Evolutionary conservation across 2,797 vertebrate genomes (phyloP).

Genomic region (Siniperca undulata): DNA sequence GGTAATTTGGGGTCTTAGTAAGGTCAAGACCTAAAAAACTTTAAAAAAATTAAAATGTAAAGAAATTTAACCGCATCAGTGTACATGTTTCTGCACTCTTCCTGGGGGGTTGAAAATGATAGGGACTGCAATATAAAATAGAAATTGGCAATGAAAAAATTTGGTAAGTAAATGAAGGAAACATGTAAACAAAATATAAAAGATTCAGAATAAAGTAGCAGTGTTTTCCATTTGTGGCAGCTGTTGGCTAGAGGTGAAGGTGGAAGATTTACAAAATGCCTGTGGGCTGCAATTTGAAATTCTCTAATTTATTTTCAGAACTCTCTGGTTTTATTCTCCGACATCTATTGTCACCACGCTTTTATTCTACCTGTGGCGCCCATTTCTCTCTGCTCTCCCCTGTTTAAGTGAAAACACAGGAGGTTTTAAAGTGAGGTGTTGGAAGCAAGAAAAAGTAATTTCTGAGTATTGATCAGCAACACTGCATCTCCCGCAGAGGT

Average conservation of each 20-base stretch:
- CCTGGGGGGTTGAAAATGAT: not conserved
- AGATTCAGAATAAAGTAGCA: not conserved
- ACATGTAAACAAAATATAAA: not conserved
- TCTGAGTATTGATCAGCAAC: slow-evolving; percentile 36
- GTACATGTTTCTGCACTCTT: not conserved
- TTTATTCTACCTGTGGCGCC: slow-evolving; percentile 23
- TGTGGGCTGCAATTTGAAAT: slow-evolving; percentile 7
- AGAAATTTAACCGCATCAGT: not conserved
- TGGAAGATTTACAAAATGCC: not conserved
- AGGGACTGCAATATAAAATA: not conserved
- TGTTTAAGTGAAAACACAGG: slow-evolving; percentile 12
- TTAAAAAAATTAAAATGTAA: not conserved
- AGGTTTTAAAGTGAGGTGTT: slow-evolving; percentile 28
- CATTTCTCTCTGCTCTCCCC: slow-evolving; percentile 1
- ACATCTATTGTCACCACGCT: slow-evolving; percentile 16
- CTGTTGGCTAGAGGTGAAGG: not conserved
- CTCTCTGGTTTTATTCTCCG: slow-evolving; percentile 8
- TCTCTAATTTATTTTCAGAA: slow-evolving; percentile 7
- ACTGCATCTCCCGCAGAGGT: not conserved
- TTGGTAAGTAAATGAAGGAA: not conserved
- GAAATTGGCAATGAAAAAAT: not conserved
- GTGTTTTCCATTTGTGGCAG: not conserved
- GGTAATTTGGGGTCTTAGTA: not conserved
- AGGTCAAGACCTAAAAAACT: not conserved
- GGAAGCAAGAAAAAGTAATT: slow-evolving; percentile 29